These are phyloP conservation scores for Dryomyza anilis DNA, from an alignment of 2,888 invertebrate species.

Conservation along the genomic window DNA sequence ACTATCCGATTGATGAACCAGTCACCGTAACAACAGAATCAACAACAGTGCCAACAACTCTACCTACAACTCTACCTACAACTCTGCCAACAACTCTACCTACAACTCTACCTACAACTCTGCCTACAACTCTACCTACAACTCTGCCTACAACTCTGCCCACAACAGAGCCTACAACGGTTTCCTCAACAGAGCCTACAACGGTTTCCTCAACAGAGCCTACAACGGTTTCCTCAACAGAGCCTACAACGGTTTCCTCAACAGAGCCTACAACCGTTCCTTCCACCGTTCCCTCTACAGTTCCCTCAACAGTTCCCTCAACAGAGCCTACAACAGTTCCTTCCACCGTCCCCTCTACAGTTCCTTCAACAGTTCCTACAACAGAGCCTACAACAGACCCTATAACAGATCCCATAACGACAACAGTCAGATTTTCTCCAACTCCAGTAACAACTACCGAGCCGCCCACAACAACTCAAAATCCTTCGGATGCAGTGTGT, in stretches of 20 bases:
- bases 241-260: not conserved
- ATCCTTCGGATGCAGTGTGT: slow-evolving; percentile 23
- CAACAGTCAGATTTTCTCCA: too few relatives aligned
- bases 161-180: slow-evolving; percentile 1
- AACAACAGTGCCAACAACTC: slow-evolving; percentile 4
- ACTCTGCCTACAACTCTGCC: not conserved
- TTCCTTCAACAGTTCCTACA: not conserved
- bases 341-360: not conserved
- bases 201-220: not conserved
- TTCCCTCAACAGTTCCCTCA: slow-evolving; percentile 6
- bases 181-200: slow-evolving; percentile 11
- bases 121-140: slow-evolving; percentile 10
- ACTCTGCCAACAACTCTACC: not conserved
- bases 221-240: not conserved
- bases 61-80: not conserved
- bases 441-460: slow-evolving; percentile 3
- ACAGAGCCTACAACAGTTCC: not conserved
- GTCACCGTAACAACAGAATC: slow-evolving; percentile 2
- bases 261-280: slow-evolving; percentile 18
- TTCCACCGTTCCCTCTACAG: not conserved
- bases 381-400: too few relatives aligned
- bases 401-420: too few relatives aligned
- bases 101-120: not conserved
- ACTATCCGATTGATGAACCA: slow-evolving; percentile 29
- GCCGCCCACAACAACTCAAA: slow-evolving; percentile 16